phyloP scores from a whole-genome alignment of 2,888 invertebrate genomes.

The Thecophora atra region DNA sequence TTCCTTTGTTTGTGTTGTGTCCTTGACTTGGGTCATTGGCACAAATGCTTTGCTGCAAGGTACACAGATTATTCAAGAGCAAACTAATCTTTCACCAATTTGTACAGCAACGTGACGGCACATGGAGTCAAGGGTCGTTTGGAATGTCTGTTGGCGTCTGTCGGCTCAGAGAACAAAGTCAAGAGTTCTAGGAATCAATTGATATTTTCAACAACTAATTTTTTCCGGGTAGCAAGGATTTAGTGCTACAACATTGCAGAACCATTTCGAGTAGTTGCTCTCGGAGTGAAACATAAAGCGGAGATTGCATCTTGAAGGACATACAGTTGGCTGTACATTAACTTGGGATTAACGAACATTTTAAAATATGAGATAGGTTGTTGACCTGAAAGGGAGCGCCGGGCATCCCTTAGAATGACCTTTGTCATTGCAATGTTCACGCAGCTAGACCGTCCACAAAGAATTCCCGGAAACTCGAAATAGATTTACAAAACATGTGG shows the following conservation, averaged over 20 bases:
- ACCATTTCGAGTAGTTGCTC: not conserved
- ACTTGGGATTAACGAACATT: not conserved
- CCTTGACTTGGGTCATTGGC: constrained; percentile 27
- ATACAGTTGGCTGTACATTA: not conserved
- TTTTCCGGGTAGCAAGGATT: not conserved
- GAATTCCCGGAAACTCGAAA: too few relatives aligned
- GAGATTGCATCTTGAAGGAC: not conserved
- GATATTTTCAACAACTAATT: not conserved
- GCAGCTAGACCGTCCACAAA: too few relatives aligned
- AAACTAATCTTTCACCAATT: not conserved
- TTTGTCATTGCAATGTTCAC: too few relatives aligned
- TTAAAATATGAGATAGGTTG: too few relatives aligned
- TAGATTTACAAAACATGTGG: too few relatives aligned
- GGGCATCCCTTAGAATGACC: too few relatives aligned
- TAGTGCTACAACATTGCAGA: not conserved
- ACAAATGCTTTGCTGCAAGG: not conserved
- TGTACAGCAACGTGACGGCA: too few relatives aligned
- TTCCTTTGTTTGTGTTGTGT: not conserved
- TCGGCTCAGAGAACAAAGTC: not conserved
- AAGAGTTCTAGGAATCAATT: not conserved
- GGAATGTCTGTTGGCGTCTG: too few relatives aligned
- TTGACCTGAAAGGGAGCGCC: too few relatives aligned
- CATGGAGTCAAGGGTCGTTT: too few relatives aligned
- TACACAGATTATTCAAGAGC: not conserved
- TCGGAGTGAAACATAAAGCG: not conserved